phyloP scores from a whole-genome alignment of 2,888 invertebrate species.

The Caenorhabditis sp. region DNA sequence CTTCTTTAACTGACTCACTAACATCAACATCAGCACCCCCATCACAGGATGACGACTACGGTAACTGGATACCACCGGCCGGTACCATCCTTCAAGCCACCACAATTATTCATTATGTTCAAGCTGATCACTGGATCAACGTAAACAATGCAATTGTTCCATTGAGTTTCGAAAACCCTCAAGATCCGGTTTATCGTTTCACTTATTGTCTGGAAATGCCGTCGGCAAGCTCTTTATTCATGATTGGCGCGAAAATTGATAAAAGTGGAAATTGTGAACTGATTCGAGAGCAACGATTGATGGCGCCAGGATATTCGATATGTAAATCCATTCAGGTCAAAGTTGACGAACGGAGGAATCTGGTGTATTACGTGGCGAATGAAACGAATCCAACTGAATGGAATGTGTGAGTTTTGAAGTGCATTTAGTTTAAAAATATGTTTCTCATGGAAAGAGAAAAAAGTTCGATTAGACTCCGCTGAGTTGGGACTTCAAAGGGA shows the following conservation, averaged over 20 bases:
- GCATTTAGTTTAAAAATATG: no score
- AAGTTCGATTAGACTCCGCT: no score
- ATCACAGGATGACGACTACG: slow-evolving; percentile 15
- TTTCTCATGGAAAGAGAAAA: no score
- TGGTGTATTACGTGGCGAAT: slow-evolving; percentile 64
- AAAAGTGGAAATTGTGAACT: slow-evolving; percentile 13
- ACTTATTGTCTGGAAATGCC: slow-evolving; percentile 28
- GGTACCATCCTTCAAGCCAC: slow-evolving; percentile 4
- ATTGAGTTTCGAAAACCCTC: slow-evolving; percentile 22
- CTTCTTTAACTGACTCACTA: no score
- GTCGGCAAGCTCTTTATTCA: slow-evolving; percentile 10
- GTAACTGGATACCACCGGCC: slow-evolving; percentile 13
- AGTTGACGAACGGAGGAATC: slow-evolving; percentile 52
- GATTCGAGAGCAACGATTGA: slow-evolving; percentile 11
- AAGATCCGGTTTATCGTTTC: slow-evolving; percentile 29
- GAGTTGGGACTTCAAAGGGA: no score
- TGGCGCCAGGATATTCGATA: slow-evolving; percentile 39
- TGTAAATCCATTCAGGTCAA: slow-evolving; percentile 55
- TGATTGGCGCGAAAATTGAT: slow-evolving; percentile 13
- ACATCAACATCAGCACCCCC: not conserved
- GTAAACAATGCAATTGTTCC: slow-evolving; percentile 44
- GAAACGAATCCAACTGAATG: slow-evolving; percentile 49
- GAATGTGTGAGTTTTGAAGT: slow-evolving; percentile 48
- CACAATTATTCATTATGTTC: slow-evolving; percentile 5
- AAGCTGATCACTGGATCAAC: slow-evolving; percentile 32